A percentile compares a stretch with the other conserved stretches of the same genome.
Evolutionary conservation across 2,113 vertebrate genomes (phyloP).

Genomic region (Pachycephala philippinensis): DNA sequence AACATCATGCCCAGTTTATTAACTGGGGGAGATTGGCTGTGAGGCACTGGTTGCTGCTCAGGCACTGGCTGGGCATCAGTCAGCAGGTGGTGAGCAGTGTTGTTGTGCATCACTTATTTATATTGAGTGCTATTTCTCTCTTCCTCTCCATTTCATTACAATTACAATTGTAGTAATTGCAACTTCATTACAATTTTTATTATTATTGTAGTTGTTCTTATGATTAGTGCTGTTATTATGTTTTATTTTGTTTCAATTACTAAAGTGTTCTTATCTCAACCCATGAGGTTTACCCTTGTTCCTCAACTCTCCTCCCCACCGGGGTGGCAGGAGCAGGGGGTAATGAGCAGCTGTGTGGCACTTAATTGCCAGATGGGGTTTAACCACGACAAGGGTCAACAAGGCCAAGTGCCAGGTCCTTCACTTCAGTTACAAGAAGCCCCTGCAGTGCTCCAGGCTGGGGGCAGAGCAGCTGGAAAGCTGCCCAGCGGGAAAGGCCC

Average conservation of each 20-base stretch:
- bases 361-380: background rate
- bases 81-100: background rate
- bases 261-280: background rate
- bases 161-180: background rate
- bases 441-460: background rate
- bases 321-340: background rate
- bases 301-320: background rate
- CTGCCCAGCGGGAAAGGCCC: background rate
- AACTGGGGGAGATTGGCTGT: background rate
- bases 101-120: background rate
- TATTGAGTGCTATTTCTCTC: background rate
- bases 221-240: background rate
- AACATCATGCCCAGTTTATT: background rate
- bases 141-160: background rate
- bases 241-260: background rate
- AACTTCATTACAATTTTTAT: background rate
- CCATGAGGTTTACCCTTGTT: background rate
- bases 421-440: fast-evolving
- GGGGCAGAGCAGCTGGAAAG: background rate
- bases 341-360: background rate
- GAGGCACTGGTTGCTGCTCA: background rate
- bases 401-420: background rate
- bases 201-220: background rate
- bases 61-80: background rate
- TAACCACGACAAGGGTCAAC: background rate